phyloP scores from a whole-genome alignment of 2,888 invertebrate genomes.

The Colostygia pectinataria region DNA sequence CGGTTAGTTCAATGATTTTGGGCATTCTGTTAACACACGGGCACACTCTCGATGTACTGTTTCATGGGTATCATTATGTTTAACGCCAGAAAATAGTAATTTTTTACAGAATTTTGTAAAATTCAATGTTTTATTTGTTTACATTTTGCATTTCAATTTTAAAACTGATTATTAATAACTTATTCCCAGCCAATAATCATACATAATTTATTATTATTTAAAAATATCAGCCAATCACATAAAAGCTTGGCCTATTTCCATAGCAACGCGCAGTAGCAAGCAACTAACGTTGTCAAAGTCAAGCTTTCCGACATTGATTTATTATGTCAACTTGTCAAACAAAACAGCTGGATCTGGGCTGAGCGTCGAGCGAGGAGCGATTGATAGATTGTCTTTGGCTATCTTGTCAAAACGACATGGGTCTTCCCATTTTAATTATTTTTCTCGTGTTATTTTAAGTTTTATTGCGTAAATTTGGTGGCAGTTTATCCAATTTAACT shows the following conservation, averaged over 20 bases:
- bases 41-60: constrained; percentile 4
- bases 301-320: no score
- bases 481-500: no score
- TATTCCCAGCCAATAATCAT: neutral
- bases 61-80: constrained; percentile 19
- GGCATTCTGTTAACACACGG: constrained; percentile 56
- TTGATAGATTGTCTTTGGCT: no score
- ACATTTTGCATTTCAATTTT: constrained; percentile 21
- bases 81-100: constrained; percentile 8
- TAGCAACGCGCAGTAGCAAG: neutral
- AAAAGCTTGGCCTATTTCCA: neutral
- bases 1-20: constrained; percentile 82
- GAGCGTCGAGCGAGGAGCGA: no score
- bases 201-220: neutral
- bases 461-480: no score
- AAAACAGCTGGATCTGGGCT: no score
- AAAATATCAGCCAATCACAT: constrained; percentile 1
- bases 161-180: neutral
- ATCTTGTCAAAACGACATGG: no score
- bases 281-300: neutral
- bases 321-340: no score
- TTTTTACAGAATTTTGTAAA: constrained; percentile 13
- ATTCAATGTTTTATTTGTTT: constrained; percentile 21
- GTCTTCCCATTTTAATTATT: no score
- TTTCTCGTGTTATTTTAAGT: no score